Percentiles rank a stretch among this genome's conserved stretches.
Evolutionary conservation across 2,797 vertebrate genomes (phyloP).

Genomic region (Anniella stebbinsi): DNA sequence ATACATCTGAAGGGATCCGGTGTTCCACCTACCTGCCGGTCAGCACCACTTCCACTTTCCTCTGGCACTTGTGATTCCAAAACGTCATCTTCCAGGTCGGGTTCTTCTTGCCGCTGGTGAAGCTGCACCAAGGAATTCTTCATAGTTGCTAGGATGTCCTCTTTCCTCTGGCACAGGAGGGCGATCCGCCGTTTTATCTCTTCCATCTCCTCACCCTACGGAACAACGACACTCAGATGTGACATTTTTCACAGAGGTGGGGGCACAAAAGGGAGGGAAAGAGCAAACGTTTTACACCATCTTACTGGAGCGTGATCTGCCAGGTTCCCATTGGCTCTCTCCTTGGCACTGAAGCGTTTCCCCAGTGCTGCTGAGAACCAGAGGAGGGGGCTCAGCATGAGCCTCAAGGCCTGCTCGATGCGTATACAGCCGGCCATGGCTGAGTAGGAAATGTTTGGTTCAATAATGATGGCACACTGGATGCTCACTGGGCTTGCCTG

Average conservation of each 20-base stretch:
- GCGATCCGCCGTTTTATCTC: slow-evolving; percentile 75
- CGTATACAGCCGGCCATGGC: not conserved
- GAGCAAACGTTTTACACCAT: not conserved
- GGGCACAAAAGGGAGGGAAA: not conserved
- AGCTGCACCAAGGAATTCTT: slow-evolving; percentile 75
- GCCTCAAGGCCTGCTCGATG: not conserved
- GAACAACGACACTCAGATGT: slow-evolving; percentile 45
- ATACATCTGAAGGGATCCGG: accelerated
- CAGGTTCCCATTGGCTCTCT: slow-evolving; percentile 43
- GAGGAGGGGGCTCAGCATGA: slow-evolving; percentile 21
- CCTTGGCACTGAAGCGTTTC: slow-evolving; percentile 53
- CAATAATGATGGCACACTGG: slow-evolving; percentile 25
- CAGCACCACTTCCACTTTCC: slow-evolving; percentile 55
- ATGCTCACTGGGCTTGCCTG: slow-evolving; percentile 23
- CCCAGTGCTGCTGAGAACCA: slow-evolving; percentile 59
- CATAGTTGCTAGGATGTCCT: slow-evolving; percentile 71
- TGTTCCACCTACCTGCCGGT: slow-evolving; percentile 72
- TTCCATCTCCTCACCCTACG: slow-evolving; percentile 75
- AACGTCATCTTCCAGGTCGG: slow-evolving; percentile 62
- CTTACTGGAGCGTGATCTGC: slow-evolving; percentile 58
- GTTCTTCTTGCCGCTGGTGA: slow-evolving; percentile 67
- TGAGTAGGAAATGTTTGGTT: slow-evolving; percentile 40
- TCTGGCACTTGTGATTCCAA: slow-evolving; percentile 29
- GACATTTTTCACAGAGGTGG: not conserved
- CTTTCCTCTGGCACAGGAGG: slow-evolving; percentile 79